Evolutionary conservation across 2,797 vertebrate genomes (phyloP), one percentile per base, ranked within the genome.

Genomic region (Gymnothorax reevesii): DNA sequence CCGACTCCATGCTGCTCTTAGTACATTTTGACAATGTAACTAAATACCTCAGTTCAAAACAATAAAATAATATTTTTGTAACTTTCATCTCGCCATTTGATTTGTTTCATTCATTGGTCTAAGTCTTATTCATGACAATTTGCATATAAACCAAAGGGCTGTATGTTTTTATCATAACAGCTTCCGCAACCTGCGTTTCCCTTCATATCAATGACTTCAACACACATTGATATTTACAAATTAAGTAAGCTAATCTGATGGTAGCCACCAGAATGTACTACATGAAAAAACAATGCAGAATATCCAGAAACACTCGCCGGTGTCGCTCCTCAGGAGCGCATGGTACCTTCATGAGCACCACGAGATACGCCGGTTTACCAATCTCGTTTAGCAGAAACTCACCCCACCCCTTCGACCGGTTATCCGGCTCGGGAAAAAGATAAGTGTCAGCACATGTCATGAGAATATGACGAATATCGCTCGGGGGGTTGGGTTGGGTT

Each of bases 401-500:
- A n/a, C 52, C 22, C 75, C 42, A 79, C 13, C 42, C 15, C 22
- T 42, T 7, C n/a, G 49, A 79, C 75, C 9, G 49, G 49, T 77
- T 77, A 54, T 54, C 54, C 75, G 49, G 10, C 17, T 80, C 7
- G 77, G 49, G 22, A 22, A 9, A 22, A 49, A 33, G 77, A 80
- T 80, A 49, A 4, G 77, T 55, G 77, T 80, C n/a, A 8, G 77
- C 49, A 55, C 52, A n/a, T n/a, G 77, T 55, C 52, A n/a, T n/a
- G 77, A n/a, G n/a, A 54, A 83, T 60, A 86, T 89, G 89, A 88
- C 86, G 54, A 55, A 57, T 62, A 69, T 79, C n/a, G 57, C 82
- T 73, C 52, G 52, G 59, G 80, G 87, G 85, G 85, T 80, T 69
- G 73, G 82, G 84, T n/a, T 87, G 77, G 54, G 49, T 80, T 80